These are phyloP conservation scores for Rotaria socialis DNA, from an alignment of 2,888 invertebrate species.

Conservation along the genomic window DNA sequence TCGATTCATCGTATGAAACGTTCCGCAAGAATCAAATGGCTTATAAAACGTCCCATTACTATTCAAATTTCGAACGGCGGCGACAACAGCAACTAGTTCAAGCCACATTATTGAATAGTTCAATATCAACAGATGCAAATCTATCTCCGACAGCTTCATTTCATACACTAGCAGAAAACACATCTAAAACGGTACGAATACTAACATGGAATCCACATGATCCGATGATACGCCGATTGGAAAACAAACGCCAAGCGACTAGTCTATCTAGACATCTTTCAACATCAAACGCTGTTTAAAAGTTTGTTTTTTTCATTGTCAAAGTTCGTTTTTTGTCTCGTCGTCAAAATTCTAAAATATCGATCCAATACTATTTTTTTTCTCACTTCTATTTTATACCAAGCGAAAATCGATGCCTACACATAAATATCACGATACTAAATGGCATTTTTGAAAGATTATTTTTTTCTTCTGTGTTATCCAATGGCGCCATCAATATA, in stretches of 20 bases:
- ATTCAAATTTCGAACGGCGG: conserved; percentile 31
- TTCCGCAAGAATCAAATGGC: not conserved
- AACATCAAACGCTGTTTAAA: not conserved
- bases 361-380: too few species aligned
- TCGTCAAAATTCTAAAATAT: not conserved
- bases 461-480: not conserved
- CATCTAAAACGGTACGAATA: not conserved
- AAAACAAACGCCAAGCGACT: not conserved
- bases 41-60: conserved; percentile 24
- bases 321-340: not conserved
- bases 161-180: not conserved
- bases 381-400: too few species aligned
- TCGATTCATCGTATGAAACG: not conserved
- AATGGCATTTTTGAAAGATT: too few species aligned
- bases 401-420: too few species aligned
- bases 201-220: not conserved
- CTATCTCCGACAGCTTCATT: not conserved
- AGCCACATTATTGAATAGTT: not conserved
- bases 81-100: not conserved
- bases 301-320: too few species aligned
- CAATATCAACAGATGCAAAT: not conserved
- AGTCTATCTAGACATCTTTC: not conserved
- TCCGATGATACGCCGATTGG: not conserved
- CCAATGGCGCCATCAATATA: too few species aligned
- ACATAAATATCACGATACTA: too few species aligned